phyloP scores from a whole-genome alignment of 2,797 vertebrate species.

The Acrocephalus scirpaceus region DNA sequence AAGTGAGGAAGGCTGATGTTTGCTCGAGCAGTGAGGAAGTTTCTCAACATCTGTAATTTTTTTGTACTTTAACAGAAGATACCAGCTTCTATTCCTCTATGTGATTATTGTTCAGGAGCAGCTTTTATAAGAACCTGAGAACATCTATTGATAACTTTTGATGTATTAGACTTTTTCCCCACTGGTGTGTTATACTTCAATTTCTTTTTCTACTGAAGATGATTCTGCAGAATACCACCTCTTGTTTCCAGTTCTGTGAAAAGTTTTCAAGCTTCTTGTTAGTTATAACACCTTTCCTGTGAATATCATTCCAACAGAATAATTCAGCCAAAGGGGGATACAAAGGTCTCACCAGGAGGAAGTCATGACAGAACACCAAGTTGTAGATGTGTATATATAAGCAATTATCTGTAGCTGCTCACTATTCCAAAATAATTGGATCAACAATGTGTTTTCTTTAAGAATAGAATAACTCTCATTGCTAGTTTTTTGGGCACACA shows the following conservation, averaged over 20 bases:
- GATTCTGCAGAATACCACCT: conserved; percentile 48
- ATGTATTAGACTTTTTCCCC: conserved; percentile 12
- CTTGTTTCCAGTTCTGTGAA: conserved; percentile 50
- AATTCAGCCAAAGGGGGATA: conserved; percentile 53
- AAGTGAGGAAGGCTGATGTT: conserved; percentile 51
- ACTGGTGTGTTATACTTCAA: background rate
- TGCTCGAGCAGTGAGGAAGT: conserved; percentile 3
- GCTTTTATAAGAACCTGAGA: conserved; percentile 24
- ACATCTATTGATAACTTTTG: conserved; percentile 13
- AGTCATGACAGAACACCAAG: conserved; percentile 43
- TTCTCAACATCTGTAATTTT: conserved; percentile 20
- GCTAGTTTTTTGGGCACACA: background rate
- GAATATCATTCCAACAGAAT: conserved; percentile 40
- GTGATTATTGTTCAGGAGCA: background rate
- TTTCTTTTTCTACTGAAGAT: conserved; percentile 31
- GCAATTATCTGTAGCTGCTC: conserved; percentile 60
- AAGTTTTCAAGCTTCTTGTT: conserved; percentile 52
- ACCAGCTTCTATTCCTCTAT: background rate
- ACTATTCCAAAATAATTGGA: conserved; percentile 70
- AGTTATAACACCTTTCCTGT: conserved; percentile 25
- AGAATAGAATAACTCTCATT: background rate
- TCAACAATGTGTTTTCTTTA: conserved; percentile 29
- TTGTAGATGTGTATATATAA: conserved; percentile 33
- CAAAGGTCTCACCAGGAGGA: conserved; percentile 43
- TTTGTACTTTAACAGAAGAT: background rate